Conservation (phyloP, 2,888 invertebrate species). For the Eupithecia insigniata region DNA sequence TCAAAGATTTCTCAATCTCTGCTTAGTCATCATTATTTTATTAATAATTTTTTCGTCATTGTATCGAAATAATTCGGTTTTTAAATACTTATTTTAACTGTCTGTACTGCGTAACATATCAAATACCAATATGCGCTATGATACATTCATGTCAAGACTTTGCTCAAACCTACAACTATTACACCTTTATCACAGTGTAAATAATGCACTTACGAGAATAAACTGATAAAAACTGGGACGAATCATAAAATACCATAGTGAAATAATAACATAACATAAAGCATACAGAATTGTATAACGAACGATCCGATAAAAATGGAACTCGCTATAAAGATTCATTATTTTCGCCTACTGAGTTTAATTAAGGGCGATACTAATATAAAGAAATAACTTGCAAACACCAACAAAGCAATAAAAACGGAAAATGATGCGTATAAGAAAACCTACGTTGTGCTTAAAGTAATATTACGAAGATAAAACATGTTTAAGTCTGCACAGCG, state of each 20-base stretch:
- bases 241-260: constrained; percentile 54
- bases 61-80: not conserved
- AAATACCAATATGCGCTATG: constrained; percentile 45
- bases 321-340: not conserved
- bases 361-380: not conserved
- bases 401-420: constrained; percentile 61
- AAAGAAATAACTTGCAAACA: constrained; percentile 54
- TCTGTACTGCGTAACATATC: constrained; percentile 35
- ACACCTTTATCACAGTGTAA: constrained; percentile 84
- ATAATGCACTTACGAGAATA: constrained; percentile 80
- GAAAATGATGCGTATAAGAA: constrained; percentile 40
- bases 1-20: constrained; percentile 14
- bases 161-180: constrained; percentile 73
- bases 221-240: constrained; percentile 64
- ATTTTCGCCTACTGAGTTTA: not conserved
- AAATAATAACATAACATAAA: constrained; percentile 46
- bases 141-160: constrained; percentile 74
- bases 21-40: constrained; percentile 16
- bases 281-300: constrained; percentile 45
- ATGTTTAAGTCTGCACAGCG: constrained; percentile 26
- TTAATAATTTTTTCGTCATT: not conserved
- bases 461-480: constrained; percentile 4
- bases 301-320: not conserved
- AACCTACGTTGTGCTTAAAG: constrained; percentile 52
- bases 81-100: constrained; percentile 5